These are phyloP conservation scores for Ginglymostoma cirratum DNA, from an alignment of 2,113 vertebrate species.

Conservation along the genomic window DNA sequence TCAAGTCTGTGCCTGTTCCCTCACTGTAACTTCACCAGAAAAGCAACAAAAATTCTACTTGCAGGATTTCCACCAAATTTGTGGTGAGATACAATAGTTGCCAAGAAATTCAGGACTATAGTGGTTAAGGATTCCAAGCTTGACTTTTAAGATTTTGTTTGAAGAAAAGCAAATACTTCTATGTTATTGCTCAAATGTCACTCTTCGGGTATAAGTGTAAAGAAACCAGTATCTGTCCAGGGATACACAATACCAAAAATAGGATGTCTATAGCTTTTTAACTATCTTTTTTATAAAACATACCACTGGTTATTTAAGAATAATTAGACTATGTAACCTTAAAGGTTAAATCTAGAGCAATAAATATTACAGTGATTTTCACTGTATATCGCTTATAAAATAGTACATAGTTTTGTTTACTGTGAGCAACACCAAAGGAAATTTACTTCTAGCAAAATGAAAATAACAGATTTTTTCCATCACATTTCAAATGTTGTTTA, in stretches of 20 bases:
- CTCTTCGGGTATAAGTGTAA: not conserved
- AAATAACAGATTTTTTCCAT: not conserved
- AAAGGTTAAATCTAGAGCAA: not conserved
- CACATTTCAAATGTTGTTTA: not conserved
- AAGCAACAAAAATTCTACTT: not conserved
- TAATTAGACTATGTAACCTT: not conserved
- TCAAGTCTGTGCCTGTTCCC: not conserved
- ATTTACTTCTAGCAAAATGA: not conserved
- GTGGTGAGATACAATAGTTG: not conserved
- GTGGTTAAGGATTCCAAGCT: not conserved
- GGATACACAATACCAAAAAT: not conserved
- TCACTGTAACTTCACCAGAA: not conserved
- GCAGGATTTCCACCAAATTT: not conserved
- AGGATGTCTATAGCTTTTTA: not conserved
- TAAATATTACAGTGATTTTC: not conserved
- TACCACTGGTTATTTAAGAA: not conserved
- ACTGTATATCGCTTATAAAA: not conserved
- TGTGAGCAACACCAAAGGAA: not conserved
- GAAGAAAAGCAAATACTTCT: not conserved
- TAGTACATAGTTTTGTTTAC: not conserved
- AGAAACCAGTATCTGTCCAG: not conserved
- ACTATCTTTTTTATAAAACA: not conserved
- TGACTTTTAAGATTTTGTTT: not conserved
- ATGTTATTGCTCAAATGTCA: not conserved
- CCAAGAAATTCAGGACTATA: not conserved